Evolutionary conservation across 2,113 vertebrate genomes (phyloP).

Genomic region (Varanus salvator): DNA sequence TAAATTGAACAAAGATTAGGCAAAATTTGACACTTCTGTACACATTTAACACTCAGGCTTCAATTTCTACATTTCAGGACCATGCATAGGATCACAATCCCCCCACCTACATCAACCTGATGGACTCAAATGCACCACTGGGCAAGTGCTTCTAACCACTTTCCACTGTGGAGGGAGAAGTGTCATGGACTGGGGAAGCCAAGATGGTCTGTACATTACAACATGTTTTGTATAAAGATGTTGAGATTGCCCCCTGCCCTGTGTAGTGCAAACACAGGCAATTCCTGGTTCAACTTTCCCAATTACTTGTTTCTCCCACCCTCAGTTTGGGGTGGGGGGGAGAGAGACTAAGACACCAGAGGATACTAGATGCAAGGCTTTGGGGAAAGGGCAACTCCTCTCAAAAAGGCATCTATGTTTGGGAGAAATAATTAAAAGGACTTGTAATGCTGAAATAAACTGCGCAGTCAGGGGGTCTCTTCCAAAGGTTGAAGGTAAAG

Average conservation of each 20-base stretch:
- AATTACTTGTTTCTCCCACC: conserved; percentile 15
- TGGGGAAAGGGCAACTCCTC: conserved; percentile 41
- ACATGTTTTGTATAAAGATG: not conserved
- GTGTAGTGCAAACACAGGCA: not conserved
- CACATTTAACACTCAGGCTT: conserved; percentile 47
- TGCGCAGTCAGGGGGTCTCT: conserved; percentile 58
- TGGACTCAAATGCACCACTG: not conserved
- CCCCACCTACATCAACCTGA: conserved; percentile 18
- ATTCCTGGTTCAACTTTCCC: conserved; percentile 42
- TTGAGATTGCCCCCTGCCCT: not conserved
- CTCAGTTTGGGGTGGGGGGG: conserved; percentile 18
- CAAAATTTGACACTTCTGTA: conserved; percentile 31
- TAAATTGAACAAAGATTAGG: conserved; percentile 49
- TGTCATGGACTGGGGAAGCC: conserved; percentile 22
- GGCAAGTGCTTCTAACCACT: conserved; percentile 21
- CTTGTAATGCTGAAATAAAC: conserved; percentile 41
- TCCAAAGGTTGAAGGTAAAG: conserved; percentile 65
- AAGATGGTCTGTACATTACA: not conserved
- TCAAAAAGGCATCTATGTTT: not conserved
- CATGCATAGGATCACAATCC: no score
- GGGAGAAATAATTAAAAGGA: not conserved
- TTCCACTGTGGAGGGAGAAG: conserved; percentile 33
- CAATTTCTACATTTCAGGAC: not conserved
- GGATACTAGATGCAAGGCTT: conserved; percentile 60
- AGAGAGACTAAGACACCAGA: conserved; percentile 76